Evolutionary conservation across 2,113 vertebrate species (phyloP).

Genomic region (Anarrhichthys ocellatus): DNA sequence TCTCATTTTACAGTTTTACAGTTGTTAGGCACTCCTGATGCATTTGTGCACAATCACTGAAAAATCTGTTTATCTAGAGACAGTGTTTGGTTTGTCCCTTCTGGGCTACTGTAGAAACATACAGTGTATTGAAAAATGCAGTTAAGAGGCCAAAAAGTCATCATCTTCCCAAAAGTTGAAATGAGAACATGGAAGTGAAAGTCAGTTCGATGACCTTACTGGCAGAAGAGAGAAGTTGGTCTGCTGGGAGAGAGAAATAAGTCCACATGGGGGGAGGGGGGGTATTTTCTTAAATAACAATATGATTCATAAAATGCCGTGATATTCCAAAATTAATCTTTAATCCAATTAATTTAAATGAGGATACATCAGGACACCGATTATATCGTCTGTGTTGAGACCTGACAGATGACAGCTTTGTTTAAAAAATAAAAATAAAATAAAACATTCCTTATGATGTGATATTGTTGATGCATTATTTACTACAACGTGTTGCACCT

Average conservation of each 20-base stretch:
- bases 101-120: no score
- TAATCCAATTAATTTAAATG: not conserved
- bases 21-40: no score
- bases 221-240: slow-evolving; percentile 15
- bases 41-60: no score
- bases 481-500: not conserved
- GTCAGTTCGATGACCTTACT: not conserved
- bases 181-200: slow-evolving; percentile 62
- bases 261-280: not conserved
- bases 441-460: not conserved
- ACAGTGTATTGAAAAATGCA: not conserved
- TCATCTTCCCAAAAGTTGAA: slow-evolving; percentile 35
- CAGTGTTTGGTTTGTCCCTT: no score
- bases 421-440: not conserved
- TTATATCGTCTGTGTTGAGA: not conserved
- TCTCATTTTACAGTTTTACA: no score
- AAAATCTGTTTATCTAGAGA: no score
- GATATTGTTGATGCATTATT: not conserved
- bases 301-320: not conserved
- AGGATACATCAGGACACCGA: not conserved
- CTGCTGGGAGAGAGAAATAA: not conserved
- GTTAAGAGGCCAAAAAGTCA: slow-evolving; percentile 7
- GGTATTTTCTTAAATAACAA: not conserved
- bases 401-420: not conserved
- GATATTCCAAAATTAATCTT: not conserved